A percentile compares a stretch with the other conserved stretches of the same genome.
Evolutionary conservation across 2,797 vertebrate genomes (phyloP).

Genomic region (Gymnopithys bicolor): DNA sequence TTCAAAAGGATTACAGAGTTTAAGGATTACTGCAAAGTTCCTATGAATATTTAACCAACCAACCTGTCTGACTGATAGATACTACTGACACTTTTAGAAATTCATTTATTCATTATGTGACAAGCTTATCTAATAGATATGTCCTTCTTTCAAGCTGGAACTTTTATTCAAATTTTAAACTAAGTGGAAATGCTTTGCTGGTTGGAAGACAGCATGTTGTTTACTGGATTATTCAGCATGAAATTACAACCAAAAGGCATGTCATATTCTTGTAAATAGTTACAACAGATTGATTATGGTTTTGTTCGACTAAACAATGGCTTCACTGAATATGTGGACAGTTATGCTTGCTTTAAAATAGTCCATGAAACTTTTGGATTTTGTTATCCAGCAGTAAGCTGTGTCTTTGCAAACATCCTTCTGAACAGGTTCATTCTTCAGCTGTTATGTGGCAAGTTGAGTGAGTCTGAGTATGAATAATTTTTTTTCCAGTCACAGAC

Average conservation of each 20-base stretch:
- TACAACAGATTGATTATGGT: not conserved
- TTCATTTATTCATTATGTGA: not conserved
- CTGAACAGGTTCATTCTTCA: not conserved
- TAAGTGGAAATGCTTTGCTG: not conserved
- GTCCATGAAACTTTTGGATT: not conserved
- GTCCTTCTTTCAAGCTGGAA: not conserved
- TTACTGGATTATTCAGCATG: not conserved
- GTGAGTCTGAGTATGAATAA: not conserved
- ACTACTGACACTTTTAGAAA: not conserved
- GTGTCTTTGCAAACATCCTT: not conserved
- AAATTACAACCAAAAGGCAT: not conserved
- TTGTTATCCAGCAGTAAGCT: not conserved
- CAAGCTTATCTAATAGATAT: not conserved
- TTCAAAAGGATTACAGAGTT: not conserved
- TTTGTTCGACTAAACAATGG: not conserved
- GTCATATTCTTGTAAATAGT: not conserved
- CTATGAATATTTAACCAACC: not conserved
- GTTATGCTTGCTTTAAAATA: not conserved
- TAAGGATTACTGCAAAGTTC: not conserved
- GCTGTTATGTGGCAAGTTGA: not conserved
- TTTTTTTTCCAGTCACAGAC: not conserved
- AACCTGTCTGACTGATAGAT: not conserved
- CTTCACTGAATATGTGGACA: not conserved
- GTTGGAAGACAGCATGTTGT: not conserved
- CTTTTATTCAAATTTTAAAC: not conserved